A percentile compares a stretch with the other conserved stretches of the same genome.
These are phyloP conservation scores for Onchidella celtica DNA, from an alignment of 2,888 invertebrate species.

Conservation along the genomic window DNA sequence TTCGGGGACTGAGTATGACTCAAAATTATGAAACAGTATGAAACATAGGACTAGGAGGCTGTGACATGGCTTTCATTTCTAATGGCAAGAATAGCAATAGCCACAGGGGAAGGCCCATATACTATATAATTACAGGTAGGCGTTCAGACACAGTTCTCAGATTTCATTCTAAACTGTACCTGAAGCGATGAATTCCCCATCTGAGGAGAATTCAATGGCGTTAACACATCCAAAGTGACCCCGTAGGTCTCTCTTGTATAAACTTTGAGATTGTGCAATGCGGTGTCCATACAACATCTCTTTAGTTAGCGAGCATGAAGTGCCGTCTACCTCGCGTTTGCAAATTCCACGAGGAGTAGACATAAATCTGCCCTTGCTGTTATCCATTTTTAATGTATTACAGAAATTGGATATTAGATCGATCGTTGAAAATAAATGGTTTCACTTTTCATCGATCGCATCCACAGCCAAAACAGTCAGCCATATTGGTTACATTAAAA, in stretches of 20 bases:
- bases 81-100: too few relatives aligned
- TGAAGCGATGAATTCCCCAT: conserved; percentile 90
- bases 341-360: conserved; percentile 25
- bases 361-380: background rate
- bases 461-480: background rate
- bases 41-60: too few relatives aligned
- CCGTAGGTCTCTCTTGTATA: conserved; percentile 84
- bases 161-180: too few relatives aligned
- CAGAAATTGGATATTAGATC: background rate
- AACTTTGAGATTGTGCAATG: conserved; percentile 28
- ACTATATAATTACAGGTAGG: too few relatives aligned
- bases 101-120: too few relatives aligned
- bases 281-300: conserved; percentile 28
- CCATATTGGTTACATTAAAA: conserved; percentile 18
- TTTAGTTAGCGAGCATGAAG: background rate
- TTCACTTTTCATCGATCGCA: background rate
- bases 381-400: background rate
- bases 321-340: background rate
- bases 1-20: too few relatives aligned
- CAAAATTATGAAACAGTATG: too few relatives aligned
- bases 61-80: too few relatives aligned
- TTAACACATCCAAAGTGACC: conserved; percentile 98
- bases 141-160: too few relatives aligned
- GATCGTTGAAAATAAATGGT: background rate
- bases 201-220: conserved; percentile 95